phyloP scores from a whole-genome alignment of 2,113 vertebrate species.

The Brachirus orientalis region DNA sequence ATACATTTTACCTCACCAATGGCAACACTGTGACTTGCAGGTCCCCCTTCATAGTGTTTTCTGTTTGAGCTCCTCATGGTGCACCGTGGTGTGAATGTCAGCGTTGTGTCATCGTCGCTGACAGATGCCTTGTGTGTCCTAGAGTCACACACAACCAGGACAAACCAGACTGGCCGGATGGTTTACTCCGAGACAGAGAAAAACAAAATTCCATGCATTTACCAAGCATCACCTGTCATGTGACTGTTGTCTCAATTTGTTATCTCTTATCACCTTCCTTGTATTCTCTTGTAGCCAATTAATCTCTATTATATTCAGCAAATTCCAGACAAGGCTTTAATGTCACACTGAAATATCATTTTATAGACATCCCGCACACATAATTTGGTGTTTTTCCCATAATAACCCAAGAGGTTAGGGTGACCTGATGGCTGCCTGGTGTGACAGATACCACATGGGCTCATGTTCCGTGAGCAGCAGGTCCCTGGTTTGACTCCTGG shows the following conservation, averaged over 20 bases:
- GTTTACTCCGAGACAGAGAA: neutral
- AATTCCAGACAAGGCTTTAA: conserved; percentile 4
- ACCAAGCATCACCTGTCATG: conserved; percentile 22
- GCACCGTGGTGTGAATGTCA: conserved; percentile 26
- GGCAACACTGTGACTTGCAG: conserved; percentile 15
- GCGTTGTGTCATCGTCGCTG: conserved; percentile 16
- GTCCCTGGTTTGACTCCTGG: neutral
- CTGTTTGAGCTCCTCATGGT: conserved; percentile 11
- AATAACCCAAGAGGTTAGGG: neutral
- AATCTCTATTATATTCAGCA: neutral
- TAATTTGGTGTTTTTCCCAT: conserved; percentile 1
- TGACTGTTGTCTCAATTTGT: neutral
- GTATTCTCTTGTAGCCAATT: conserved; percentile 14
- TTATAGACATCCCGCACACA: no score
- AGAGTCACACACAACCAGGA: conserved; percentile 8
- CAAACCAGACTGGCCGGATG: conserved; percentile 30
- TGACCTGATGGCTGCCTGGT: neutral
- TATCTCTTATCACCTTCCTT: conserved; percentile 15
- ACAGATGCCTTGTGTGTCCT: conserved; percentile 23
- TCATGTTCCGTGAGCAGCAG: neutral
- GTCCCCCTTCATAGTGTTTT: conserved; percentile 11
- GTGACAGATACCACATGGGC: neutral
- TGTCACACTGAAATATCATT: neutral
- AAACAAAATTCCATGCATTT: conserved; percentile 46
- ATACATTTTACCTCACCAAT: neutral